Percentiles rank a stretch among this genome's conserved stretches.
Evolutionary conservation across 2,888 invertebrate species (phyloP).

Genomic region (Drosophila subquinaria): DNA sequence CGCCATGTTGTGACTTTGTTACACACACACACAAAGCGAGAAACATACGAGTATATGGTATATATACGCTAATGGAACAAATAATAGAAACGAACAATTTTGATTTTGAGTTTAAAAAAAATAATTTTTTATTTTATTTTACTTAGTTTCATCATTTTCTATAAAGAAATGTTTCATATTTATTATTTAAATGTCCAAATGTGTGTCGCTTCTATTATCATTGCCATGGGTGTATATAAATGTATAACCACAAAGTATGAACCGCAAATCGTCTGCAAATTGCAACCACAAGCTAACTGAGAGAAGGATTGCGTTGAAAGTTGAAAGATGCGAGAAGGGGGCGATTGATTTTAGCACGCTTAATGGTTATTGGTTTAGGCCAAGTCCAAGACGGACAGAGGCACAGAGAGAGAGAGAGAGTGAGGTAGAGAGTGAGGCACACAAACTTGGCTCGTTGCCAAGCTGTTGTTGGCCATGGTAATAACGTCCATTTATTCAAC

Average conservation of each 20-base stretch:
- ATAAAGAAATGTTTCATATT: too few relatives aligned
- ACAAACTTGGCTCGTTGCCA: conserved; percentile 46
- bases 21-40: conserved; percentile 6
- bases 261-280: conserved; percentile 81
- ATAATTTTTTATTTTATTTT: too few relatives aligned
- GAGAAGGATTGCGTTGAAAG: conserved; percentile 38
- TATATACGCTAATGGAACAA: not conserved
- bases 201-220: too few relatives aligned
- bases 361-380: conserved; percentile 82
- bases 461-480: conserved; percentile 53
- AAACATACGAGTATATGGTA: conserved; percentile 2
- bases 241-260: conserved; percentile 38
- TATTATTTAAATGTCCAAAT: too few relatives aligned
- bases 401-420: not conserved
- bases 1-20: conserved; percentile 68
- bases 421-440: not conserved
- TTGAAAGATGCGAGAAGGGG: conserved; percentile 18
- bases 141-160: too few relatives aligned
- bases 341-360: conserved; percentile 81
- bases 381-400: conserved; percentile 22
- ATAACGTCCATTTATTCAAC: conserved; percentile 80
- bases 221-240: not conserved
- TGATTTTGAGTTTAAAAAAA: too few relatives aligned
- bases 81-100: too few relatives aligned
- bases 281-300: conserved; percentile 70